Base-by-base conservation (phyloP, 2,797 vertebrate genomes). In the Platalea minor region DNA sequence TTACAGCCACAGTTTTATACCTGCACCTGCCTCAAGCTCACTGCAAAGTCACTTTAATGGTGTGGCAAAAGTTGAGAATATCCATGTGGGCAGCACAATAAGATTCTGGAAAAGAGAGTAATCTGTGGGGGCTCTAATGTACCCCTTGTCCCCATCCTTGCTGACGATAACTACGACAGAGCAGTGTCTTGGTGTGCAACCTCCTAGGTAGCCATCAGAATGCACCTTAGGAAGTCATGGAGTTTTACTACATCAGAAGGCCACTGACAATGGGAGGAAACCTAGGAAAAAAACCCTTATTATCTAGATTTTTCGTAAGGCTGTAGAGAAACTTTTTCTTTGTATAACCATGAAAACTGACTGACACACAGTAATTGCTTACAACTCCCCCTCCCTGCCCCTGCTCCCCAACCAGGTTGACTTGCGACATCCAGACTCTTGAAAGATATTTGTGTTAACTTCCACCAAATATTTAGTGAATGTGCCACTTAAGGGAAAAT, bases 121-220 rank as follows among this genome's bases (percentile, higher is more conserved):
- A 63, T 57, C 10, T 29, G 3, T 18, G 24, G 3, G 19, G 5
- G 19, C 21, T 76, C 7, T 60, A 48, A 56, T 0, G 1, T 29
- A 72, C 16, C 19, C 9, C 26, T 68, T 0, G 0, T 14, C 18
- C 48, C 48, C 23, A 50, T 50, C 48, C 29, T 70, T 83, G 56
- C 17, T 3, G 5, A 1, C 2, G 1, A 13, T 37, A 51, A 48
- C 17, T 69, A 23, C n/a, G 16, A 19, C 7, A 69, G 31, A 79
- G 29, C 20, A 45, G 4, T 45, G 19, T 76, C 51, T 53, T 57
- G 15, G 14, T 80, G 16, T 65, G 59, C 50, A 69, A 41, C n/a
- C 7, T 72, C 21, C 19, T 31, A 20, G 18, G 11, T n/a, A 81
- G 50, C 25, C 37, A 41, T 60, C 4, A 6, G 29, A 85, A 75